Evolutionary conservation across 2,797 vertebrate genomes (phyloP), one percentile per base, ranked within the genome.

Genomic region (Thunnus albacares): DNA sequence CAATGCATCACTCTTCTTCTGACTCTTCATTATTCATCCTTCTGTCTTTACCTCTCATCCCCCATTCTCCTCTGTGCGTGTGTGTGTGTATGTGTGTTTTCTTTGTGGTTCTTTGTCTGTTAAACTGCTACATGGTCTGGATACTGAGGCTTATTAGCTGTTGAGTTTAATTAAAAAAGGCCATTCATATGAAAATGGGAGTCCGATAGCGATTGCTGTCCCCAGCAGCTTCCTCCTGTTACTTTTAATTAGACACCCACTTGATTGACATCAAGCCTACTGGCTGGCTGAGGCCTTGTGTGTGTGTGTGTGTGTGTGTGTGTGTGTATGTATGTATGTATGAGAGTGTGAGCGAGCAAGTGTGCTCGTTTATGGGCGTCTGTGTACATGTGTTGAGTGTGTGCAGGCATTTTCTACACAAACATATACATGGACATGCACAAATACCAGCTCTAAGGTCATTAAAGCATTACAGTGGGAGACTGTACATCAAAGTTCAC

Each of bases 141-240:
- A 96, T 96, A 95, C 94, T 93, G 95, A 94, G 90, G 94, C 95
- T 96, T 96, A 96, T 96, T 96, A 96, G 94, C 94, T 92, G 95
- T 94, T 95, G 92, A 95, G 96, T 96, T 96, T 96, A 96, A 96
- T 96, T 96, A 96, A 96, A 96, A 95, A 95, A 94, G 94, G 92
- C 94, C 95, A 96, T 96, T 96, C 95, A 96, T 96, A 96, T 96
- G 95, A 96, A 96, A 96, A 96, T 96, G 92, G 90, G 93, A 91
- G 94, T 93, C 95, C 91, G 95, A 96, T 96, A 96, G 94, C 89
- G 91, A 95, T 92, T 95, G 95, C 94, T 94, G 95, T 95, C 93
- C 95, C 95, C 94, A 93, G 95, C 94, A 96, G 95, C 95, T 94
- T 96, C 92, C 92, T 94, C 93, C 95, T 95, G 94, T 95, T 95